phyloP scores from a whole-genome alignment of 2,888 invertebrate genomes.

The Apamea crenata region DNA sequence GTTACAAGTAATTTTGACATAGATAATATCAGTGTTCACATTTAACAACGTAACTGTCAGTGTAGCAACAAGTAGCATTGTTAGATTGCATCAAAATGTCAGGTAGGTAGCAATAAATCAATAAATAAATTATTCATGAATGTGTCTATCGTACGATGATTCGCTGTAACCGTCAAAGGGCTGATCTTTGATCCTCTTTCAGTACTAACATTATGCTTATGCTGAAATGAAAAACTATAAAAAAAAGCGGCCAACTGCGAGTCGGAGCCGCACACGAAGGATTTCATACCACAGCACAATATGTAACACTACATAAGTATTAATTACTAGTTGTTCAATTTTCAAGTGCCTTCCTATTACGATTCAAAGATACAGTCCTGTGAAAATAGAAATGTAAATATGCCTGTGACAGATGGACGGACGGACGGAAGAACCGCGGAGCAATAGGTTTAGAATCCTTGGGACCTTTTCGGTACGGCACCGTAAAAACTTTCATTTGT shows the following conservation, averaged over 20 bases:
- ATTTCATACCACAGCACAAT: background rate
- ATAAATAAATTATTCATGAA: slow-evolving; percentile 49
- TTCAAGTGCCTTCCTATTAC: background rate
- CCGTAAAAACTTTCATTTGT: slow-evolving; percentile 7
- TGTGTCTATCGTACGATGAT: slow-evolving; percentile 9
- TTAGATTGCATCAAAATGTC: slow-evolving; percentile 44
- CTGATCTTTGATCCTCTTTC: background rate
- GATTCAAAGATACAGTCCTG: background rate
- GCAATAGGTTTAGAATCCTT: too few species aligned
- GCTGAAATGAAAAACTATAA: slow-evolving; percentile 3
- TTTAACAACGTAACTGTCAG: slow-evolving; percentile 32
- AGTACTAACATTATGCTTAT: background rate
- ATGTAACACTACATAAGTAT: background rate
- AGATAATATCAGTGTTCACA: slow-evolving; percentile 38
- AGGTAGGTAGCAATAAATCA: slow-evolving; percentile 35
- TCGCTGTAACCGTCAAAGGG: slow-evolving; percentile 3
- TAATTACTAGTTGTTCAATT: background rate
- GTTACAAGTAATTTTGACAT: background rate
- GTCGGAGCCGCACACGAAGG: background rate
- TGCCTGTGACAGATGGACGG: background rate
- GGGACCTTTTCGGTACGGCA: background rate
- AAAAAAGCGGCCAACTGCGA: background rate
- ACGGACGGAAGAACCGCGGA: background rate
- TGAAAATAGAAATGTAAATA: too few species aligned
- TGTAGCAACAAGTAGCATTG: slow-evolving; percentile 35